phyloP scores from a whole-genome alignment of 2,888 invertebrate species.

The Hanleya hanleyi region DNA sequence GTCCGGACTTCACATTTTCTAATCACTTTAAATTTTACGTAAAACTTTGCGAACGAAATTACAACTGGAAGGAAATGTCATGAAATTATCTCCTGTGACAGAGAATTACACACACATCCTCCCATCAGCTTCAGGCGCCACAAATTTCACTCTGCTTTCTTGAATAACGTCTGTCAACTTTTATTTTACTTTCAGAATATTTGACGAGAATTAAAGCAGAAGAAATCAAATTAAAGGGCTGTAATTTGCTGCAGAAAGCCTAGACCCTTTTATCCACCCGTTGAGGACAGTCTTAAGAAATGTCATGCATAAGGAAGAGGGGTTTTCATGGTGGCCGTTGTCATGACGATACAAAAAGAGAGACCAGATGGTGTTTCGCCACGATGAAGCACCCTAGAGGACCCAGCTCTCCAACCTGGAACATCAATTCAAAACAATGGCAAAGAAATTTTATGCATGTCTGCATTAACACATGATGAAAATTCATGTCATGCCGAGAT shows the following conservation, averaged over 20 bases:
- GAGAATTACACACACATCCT: too few species aligned
- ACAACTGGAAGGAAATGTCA: too few species aligned
- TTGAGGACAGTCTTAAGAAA: too few species aligned
- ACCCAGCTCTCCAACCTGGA: neutral
- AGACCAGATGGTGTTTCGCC: neutral
- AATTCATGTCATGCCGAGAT: slow-evolving; percentile 1
- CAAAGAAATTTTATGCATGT: slow-evolving; percentile 12
- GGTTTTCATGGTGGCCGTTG: neutral
- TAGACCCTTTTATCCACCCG: too few species aligned
- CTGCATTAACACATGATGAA: slow-evolving; percentile 3
- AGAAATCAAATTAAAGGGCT: neutral
- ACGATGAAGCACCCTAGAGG: neutral
- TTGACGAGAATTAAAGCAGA: neutral
- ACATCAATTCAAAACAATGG: slow-evolving; percentile 4
- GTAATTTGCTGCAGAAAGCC: neutral
- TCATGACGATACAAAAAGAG: neutral
- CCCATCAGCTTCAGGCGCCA: too few species aligned
- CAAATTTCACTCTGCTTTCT: neutral
- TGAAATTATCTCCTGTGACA: too few species aligned
- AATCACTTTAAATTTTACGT: too few species aligned
- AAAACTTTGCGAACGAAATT: too few species aligned
- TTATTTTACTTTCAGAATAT: neutral
- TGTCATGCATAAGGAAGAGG: neutral
- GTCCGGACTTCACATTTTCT: too few species aligned
- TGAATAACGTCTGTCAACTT: neutral